Base-by-base conservation (phyloP, 2,888 invertebrate genomes). In the Hyposoter didymator region DNA sequence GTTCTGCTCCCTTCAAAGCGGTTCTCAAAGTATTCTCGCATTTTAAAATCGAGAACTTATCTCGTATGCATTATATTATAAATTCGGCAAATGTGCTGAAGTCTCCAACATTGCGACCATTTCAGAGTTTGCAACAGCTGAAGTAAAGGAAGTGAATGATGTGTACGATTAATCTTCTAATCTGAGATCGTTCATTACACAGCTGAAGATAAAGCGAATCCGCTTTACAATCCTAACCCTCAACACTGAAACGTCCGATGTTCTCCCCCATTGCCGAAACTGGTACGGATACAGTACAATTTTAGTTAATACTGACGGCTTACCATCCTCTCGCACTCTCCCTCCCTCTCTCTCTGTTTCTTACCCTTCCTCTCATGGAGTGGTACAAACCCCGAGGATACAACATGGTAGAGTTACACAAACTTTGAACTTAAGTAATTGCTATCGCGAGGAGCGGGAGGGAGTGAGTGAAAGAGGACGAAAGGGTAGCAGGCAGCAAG, bases 361-460 rank as follows among this genome's bases (percentile, higher is more conserved):
- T 55, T 28, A 39, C 55, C 55, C 49, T 64, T 49, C 52, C 78
- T 22, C 32, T 74, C 49, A 28, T 32, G 49, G 64, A 84, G 45
- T 22, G 62, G 84, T 66, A 78, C 76, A 86, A 87, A 22, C 82
- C 79, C 72, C 17, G 76, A 79, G 82, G 85, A 66, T 76, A 70
- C 69, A 73, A 80, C 73, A 70, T 69, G 78, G 83, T 67, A 67
- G 84, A 75, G 85, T 84, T 85, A 82, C 85, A 78, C 87, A 89
- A 89, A 89, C 90, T 89, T 88, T 85, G 83, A 88, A 88, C 87
- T 88, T 85, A 87, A 90, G 89, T 90, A 89, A 90, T 90, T 90
- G 89, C 88, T 84, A 84, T 82, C 83, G 79, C 70, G 73, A 79
- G 82, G 67, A 47, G 62, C 52, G 82, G 55, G 22, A 32, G 78